Evolutionary conservation across 2,113 vertebrate genomes (phyloP), one percentile per base, ranked within the genome.

Genomic region (Tyto alba): DNA sequence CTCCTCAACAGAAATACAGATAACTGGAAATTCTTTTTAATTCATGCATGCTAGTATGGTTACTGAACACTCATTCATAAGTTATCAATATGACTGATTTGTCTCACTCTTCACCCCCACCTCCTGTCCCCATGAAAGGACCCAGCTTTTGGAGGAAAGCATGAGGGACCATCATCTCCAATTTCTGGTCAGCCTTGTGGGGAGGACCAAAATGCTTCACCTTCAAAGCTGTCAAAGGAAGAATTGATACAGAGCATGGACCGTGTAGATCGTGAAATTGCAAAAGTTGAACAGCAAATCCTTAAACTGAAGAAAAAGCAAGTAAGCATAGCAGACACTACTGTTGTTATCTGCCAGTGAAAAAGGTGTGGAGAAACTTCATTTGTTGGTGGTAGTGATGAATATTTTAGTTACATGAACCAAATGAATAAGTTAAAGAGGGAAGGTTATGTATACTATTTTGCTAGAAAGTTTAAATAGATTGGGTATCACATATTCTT

Each of bases 171-270:
- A 62, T 98, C 98, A 10, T 99, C 99, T 72, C 97, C 98, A 47
- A 95, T 99, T 84, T 97, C 99, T 88, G 97, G 97, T 67, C 98
- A 99, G 27, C 96, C 98, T 53, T 97, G 99, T 84, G 98, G 97
- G 47, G 99, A 99, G 47, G 99, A 99, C 45, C 99, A 99, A 97
- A 99, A 99, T 86, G 97, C 98, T 27, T 99, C 99, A 47, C 99
- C 99, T 63, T 99, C 99, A 94, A 99, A 99, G 94, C 98, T 99
- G 55, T 99, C 99, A 62, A 99, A 99, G 95, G 99, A 99, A 95
- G 99, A 99, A 98, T 94, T 99, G 94, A 99, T 99, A 93, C 99
- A 99, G 98, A 99, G 99, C 95, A 99, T 99, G 99, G 99, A 99
- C 96, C 99, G 99, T 2, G 99, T 99, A 10, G 99, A 99, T 97